Conservation (phyloP, 2,888 invertebrate species). For the Halictus quadricinctus region DNA sequence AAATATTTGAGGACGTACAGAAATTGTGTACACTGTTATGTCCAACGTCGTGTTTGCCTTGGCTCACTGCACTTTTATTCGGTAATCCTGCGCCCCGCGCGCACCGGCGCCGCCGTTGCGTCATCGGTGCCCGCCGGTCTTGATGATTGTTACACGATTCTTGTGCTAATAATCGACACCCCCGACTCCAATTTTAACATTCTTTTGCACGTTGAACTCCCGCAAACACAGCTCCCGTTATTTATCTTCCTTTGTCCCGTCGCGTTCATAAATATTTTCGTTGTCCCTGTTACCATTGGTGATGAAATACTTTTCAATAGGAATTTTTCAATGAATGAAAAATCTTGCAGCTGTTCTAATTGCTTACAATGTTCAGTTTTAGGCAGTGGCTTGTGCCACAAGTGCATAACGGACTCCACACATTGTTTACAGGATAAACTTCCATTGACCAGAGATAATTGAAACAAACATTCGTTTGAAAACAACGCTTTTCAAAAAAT, state of each 20-base stretch:
- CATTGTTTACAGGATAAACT: no score
- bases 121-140: not conserved
- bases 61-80: slow-evolving; percentile 18
- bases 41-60: slow-evolving; percentile 13
- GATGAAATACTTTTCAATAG: not conserved
- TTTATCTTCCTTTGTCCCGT: not conserved
- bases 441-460: no score
- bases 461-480: no score
- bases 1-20: slow-evolving; percentile 45
- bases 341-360: not conserved
- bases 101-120: not conserved
- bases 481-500: no score
- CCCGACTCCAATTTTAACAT: not conserved
- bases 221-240: not conserved
- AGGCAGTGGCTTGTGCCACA: no score
- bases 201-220: not conserved
- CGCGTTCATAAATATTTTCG: not conserved
- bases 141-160: not conserved
- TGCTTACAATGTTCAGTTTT: no score
- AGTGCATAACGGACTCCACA: no score
- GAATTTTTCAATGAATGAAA: not conserved
- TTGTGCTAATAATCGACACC: not conserved
- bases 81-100: not conserved
- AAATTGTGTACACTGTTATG: slow-evolving; percentile 28
- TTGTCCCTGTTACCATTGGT: not conserved